Percentiles rank a stretch among this genome's conserved stretches.
phyloP scores from a whole-genome alignment of 2,888 invertebrate species.

The Xanthorhoe spadicearia region DNA sequence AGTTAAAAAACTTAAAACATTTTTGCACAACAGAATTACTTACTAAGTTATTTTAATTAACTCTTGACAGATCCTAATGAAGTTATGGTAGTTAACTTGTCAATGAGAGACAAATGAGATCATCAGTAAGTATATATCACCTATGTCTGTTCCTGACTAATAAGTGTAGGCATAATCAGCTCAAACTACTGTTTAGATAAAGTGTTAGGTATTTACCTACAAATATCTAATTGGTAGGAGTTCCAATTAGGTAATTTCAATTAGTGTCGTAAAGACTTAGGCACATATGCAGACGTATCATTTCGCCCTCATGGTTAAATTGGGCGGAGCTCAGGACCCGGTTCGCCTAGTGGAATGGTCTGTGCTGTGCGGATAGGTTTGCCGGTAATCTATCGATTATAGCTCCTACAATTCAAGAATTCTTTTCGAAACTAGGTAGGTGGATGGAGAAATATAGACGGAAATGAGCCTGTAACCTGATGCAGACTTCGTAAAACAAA shows the following conservation, averaged over 20 bases:
- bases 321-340: not conserved
- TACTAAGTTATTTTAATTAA: no score
- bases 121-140: no score
- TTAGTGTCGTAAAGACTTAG: not conserved
- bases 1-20: no score
- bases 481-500: conserved; percentile 37
- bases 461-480: conserved; percentile 3
- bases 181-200: no score
- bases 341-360: not conserved
- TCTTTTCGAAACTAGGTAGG: conserved; percentile 2
- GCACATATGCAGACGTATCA: not conserved
- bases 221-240: no score
- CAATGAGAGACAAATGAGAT: no score
- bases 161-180: no score
- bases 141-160: no score
- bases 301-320: not conserved
- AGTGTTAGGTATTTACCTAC: no score
- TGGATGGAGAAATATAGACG: conserved; percentile 31
- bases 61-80: no score
- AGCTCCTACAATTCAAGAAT: not conserved
- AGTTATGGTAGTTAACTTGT: no score
- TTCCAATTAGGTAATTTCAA: not conserved
- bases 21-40: no score
- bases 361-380: not conserved
- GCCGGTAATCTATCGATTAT: not conserved